These are phyloP conservation scores for Parelbella ahira DNA, from an alignment of 2,888 invertebrate species.

Conservation along the genomic window DNA sequence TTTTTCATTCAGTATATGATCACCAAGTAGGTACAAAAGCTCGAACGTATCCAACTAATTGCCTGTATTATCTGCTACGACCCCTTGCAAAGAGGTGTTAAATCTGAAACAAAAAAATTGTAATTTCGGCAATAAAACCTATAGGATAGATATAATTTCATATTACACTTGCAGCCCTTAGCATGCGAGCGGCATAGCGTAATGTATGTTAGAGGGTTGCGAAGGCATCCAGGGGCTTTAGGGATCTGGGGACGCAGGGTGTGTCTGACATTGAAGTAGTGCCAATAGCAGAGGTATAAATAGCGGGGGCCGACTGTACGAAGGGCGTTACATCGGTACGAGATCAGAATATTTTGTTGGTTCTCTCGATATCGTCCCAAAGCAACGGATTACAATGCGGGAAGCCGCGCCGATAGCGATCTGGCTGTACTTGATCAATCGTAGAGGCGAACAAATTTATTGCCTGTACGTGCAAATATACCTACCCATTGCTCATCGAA, in stretches of 20 bases:
- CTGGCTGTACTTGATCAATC: slow-evolving; percentile 62
- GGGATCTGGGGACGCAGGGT: slow-evolving; percentile 71
- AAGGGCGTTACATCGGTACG: slow-evolving; percentile 77
- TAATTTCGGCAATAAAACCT: slow-evolving; percentile 70
- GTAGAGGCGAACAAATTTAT: slow-evolving; percentile 58
- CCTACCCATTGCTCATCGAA: too few relatives aligned
- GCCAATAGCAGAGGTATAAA: slow-evolving; percentile 81
- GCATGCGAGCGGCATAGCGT: slow-evolving; percentile 69
- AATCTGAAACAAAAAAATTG: slow-evolving; percentile 66
- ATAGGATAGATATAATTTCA: slow-evolving; percentile 75
- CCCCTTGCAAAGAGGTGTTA: slow-evolving; percentile 46
- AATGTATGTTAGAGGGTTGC: slow-evolving; percentile 67
- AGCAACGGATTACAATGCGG: slow-evolving; percentile 78
- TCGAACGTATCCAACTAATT: too few relatives aligned
- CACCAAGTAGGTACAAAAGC: too few relatives aligned
- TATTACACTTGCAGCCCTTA: slow-evolving; percentile 57
- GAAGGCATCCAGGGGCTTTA: slow-evolving; percentile 55
- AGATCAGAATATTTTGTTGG: slow-evolving; percentile 78
- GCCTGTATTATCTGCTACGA: too few relatives aligned
- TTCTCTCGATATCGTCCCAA: slow-evolving; percentile 58
- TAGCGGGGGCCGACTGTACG: slow-evolving; percentile 67
- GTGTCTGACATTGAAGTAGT: slow-evolving; percentile 82
- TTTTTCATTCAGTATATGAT: too few relatives aligned
- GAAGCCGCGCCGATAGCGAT: slow-evolving; percentile 61
- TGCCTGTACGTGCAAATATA: slow-evolving; percentile 43